Evolutionary conservation across 2,888 invertebrate genomes (phyloP), one percentile per base, ranked within the genome.

Genomic region (Bhutanitis thaidina): DNA sequence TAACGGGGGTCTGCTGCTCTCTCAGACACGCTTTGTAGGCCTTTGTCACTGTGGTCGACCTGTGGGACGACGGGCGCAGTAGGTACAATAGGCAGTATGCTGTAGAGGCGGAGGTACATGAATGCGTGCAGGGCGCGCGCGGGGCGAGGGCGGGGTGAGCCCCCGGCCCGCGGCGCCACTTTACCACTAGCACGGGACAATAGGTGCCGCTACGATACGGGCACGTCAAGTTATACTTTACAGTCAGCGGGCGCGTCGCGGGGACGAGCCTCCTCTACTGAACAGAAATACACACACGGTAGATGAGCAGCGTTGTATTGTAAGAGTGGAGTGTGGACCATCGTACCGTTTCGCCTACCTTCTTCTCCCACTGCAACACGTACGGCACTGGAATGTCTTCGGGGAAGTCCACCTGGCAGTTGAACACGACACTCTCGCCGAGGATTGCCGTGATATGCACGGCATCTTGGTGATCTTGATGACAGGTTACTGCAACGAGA

Each of bases 361-460:
- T 97, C 95, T 98, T 98, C 94, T 97, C 96, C 98, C 98, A 98
- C 93, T 97, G 97, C 90, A 98, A 94, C 91, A 98, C 97, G 92
- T 97, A 97, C 90, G 97, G 97, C 91, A 97, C 96, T 80, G 97
- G 96, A 90, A 96, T 94, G 91, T 97, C 96, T 90, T 96, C 96
- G 85, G 97, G 96, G 91, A 97, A 98, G 91, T 97, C 96, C 90
- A 98, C 97, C 91, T 97, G 96, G 91, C 98, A 98, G 92, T 97
- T 97, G 93, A 98, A 96, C 84, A 98, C 95, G 91, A 98, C 97
- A 86, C 96, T 96, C 91, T 98, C 97, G 83, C 98, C 98, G 79
- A 98, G 93, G 90, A 97, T 97, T 72, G 98, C 97, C 83, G 98
- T 97, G 92, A 98, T 97, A 92, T 97, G 97, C 84, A 96, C 96